A percentile compares a stretch with the other conserved stretches of the same genome.
Conservation (phyloP, 1,140 invertebrate species). For the Aradophagus sp. region DNA sequence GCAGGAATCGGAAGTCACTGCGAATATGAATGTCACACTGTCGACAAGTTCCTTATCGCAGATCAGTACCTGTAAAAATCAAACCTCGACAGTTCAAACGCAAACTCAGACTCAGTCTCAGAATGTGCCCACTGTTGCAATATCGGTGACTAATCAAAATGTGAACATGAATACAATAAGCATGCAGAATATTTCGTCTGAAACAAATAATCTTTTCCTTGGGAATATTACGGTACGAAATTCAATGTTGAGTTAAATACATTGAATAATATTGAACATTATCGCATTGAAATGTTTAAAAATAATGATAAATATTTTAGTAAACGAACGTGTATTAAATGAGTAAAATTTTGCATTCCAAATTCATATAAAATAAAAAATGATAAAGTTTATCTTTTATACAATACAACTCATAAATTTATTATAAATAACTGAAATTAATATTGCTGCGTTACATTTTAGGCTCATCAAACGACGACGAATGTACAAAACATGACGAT, state of each 20-base stretch:
- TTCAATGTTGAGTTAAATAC: too few species aligned
- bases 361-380: too few species aligned
- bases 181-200: constrained; percentile 52
- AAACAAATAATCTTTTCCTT: constrained; percentile 60
- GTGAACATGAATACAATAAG: constrained; percentile 58
- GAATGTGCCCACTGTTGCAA: constrained; percentile 52
- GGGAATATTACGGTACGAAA: constrained; percentile 63
- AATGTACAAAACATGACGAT: constrained; percentile 61
- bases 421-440: too few species aligned
- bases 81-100: constrained; percentile 70
- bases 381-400: too few species aligned
- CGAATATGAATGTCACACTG: constrained; percentile 61
- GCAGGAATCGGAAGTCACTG: constrained; percentile 62
- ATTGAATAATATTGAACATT: too few species aligned
- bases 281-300: too few species aligned
- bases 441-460: too few species aligned
- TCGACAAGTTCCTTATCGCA: constrained; percentile 61
- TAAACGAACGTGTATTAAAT: too few species aligned
- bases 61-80: constrained; percentile 67
- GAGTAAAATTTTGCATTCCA: too few species aligned
- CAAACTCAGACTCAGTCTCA: constrained; percentile 70
- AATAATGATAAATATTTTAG: too few species aligned
- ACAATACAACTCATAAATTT: too few species aligned
- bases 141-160: constrained; percentile 60
- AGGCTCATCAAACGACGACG: constrained; percentile 61